Base-by-base conservation (phyloP, 2,797 vertebrate genomes). In the Syngnathus rostellatus region DNA sequence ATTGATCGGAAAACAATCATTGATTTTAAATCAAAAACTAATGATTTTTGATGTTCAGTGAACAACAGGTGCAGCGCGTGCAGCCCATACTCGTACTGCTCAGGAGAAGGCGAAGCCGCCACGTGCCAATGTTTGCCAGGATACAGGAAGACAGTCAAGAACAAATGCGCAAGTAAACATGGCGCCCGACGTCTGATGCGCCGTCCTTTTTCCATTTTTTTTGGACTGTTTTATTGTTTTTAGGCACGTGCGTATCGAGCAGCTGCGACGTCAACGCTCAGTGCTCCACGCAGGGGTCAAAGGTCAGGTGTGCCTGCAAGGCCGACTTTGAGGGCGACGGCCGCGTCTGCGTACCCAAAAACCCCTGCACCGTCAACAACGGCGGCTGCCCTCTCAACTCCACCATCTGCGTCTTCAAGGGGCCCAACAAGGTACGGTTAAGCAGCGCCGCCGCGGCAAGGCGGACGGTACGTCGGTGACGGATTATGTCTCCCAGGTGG, bases 341-440 rank as follows among this genome's bases (percentile, higher is more conserved):
- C 9, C 89, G 57, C 39, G 70, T 93, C 59, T 99, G 97, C 62
- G 73, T 91, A 59, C 91, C 93, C 21, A 80, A 74, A 72, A 94
- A 99, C 70, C 94, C 91, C 0, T 99, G 97, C 66, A 54, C 82
- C 14, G 14, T 72, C n/a, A 83, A 85, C 86, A 91, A 93, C 0
- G 95, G 95, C 38, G 93, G 91, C 63, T 99, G 97, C 76, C 92
- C 92, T 60, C 60, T 77, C 59, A 89, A 93, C 77, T 92, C 94
- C 6, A 95, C 94, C 0, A 0, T 80, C 31, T 99, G 97, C 81
- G 9, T 91, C 57, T 93, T 90, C 67, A 81, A 60, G 63, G 79
- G 76, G 41, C 89, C 94, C 21, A 93, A 93, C 76, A 88, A 93
- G 92, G 97, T 98, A 74, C 79, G 81, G n/a, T 17, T 4, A 43